Evolutionary conservation across 2,113 vertebrate species (phyloP), one percentile per base, ranked within the genome.

Genomic region (Podarcis raffonei): DNA sequence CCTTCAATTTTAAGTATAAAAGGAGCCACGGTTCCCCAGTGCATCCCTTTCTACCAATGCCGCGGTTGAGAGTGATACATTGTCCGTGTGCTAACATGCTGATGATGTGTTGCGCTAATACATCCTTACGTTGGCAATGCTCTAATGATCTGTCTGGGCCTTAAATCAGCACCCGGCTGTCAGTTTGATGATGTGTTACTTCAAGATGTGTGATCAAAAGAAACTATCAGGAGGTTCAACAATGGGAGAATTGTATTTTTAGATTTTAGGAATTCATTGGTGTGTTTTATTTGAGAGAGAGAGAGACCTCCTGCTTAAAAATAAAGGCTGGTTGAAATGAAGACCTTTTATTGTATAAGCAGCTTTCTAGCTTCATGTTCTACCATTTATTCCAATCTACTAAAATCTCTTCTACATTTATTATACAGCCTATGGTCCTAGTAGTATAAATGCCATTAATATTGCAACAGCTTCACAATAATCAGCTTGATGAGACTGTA

Each of bases 121-220:
- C 16, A 89, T 82, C 84, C 91, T 93, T 88, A 85, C 81, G 87
- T 82, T 65, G 88, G 83, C 86, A 87, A 89, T 83, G 82, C 66
- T 91, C 90, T 96, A 92, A 93, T 25, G 66, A 92, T 85, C 83
- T 90, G 23, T n/a, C 94, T 91, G 59, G 86, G 90, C 62, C 86
- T 69, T 92, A 91, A 94, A 93, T 90, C 85, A 92, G 87, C 81
- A 89, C 74, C 88, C 77, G 83, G 37, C 90, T 91, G 91, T 92
- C 95, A 92, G 20, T 90, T 37, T 89, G 5, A 6, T 92, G 77
- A 84, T 90, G 87, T 92, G 93, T 94, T 95, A 92, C 92, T 94
- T 89, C 62, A 86, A 92, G 92, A 93, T 93, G 87, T 71, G 84
- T 78, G 90, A 93, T 94, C 80, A 12, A 89, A 89, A 92, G 78